These are phyloP conservation scores for Ormyrus thymus DNA, from an alignment of 2,888 invertebrate genomes.

Conservation along the genomic window DNA sequence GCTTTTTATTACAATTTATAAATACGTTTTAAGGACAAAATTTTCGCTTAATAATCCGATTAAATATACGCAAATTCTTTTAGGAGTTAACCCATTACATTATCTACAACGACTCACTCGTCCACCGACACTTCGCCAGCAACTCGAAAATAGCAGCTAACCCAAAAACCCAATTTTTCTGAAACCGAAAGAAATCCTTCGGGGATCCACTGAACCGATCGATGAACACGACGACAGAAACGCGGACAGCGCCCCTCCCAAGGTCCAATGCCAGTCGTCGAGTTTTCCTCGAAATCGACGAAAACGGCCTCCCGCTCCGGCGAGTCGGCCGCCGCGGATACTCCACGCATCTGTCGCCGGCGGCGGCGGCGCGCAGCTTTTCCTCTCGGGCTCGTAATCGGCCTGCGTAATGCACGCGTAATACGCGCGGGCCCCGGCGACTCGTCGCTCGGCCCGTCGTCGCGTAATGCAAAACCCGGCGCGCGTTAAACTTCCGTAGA, in stretches of 20 bases:
- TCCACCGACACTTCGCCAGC: no score
- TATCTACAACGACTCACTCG: no score
- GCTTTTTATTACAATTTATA: background rate
- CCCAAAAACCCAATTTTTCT: conserved; percentile 8
- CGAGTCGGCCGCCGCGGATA: no score
- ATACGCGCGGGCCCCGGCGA: conserved; percentile 15
- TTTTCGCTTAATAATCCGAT: no score
- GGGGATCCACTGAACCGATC: no score
- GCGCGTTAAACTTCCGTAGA: conserved; percentile 62
- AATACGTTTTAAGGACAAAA: no score
- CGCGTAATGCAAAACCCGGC: conserved; percentile 51
- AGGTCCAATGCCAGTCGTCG: conserved; percentile 22
- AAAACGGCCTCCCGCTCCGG: no score
- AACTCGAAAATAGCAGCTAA: background rate
- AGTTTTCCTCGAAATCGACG: background rate
- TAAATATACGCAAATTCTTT: no score
- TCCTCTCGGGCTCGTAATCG: conserved; percentile 31
- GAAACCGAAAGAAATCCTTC: no score
- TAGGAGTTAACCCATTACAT: no score
- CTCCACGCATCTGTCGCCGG: no score
- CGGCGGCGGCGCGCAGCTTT: background rate
- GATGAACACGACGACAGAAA: background rate
- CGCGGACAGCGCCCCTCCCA: no score
- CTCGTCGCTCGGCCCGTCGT: conserved; percentile 11
- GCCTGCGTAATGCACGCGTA: conserved; percentile 50